Base-by-base conservation (phyloP, 2,113 vertebrate species). In the Ovibos moschatus region DNA sequence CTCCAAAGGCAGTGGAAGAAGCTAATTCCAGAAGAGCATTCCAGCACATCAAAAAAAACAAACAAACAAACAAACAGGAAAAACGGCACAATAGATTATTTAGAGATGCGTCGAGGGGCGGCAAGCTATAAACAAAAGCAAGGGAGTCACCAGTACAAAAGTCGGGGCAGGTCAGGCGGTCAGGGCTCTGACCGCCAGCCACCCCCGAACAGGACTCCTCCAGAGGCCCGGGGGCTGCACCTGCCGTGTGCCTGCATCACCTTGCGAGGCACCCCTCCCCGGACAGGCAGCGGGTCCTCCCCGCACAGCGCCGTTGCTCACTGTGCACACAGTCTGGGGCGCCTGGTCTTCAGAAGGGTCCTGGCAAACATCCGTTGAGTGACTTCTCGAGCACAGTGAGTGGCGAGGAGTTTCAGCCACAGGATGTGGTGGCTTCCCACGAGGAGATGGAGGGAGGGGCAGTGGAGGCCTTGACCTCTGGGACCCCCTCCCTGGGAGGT, bases 281-380 rank as follows among this genome's bases (percentile, higher is more conserved):
- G 1, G 60, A 23, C 60, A 1, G 23, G 28, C 8, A 30, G 27
- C 1, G 33, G 36, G 33, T 4, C 33, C n/a, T 23, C 19, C n/a
- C 30, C n/a, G 17, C 64, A 40, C 17, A 6, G n/a, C 16, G 7
- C 79, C 4, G 45, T 40, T 15, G 11, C 25, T 81, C 43, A 6
- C 45, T 7, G 0, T 1, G 4, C 16, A 0, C 4, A 0, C 13
- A 74, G 14, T 14, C 58, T 21, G 12, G 19, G 0, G 3, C 0
- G 25, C 50, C 50, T 60, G 43, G 27, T 12, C 76, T 74, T 1
- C 23, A 4, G 51, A 28, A 30, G 43, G 27, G 2, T 17, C 71
- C 51, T 6, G 21, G 40, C n/a, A 10, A 11, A 45, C 3, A 0
- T 53, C 40, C 76, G 87, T 7, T 15, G 43, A 55, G 8, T 40